Base-by-base conservation (phyloP, 2,888 invertebrate genomes). In the Leptopilina myrica region DNA sequence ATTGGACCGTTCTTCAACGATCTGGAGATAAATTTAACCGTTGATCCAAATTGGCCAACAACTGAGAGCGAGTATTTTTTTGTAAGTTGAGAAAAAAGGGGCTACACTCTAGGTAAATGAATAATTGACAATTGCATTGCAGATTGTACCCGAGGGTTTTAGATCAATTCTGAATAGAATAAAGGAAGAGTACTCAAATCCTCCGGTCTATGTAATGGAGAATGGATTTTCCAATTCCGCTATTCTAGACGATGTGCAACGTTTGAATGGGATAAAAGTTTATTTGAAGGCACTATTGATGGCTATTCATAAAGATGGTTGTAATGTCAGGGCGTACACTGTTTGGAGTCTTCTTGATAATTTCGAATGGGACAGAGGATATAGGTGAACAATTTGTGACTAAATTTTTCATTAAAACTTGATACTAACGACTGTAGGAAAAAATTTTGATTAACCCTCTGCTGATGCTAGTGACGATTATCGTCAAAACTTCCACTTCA, bases 271-370 rank as follows among this genome's bases (percentile, higher is more conserved):
- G 62, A 56, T 76, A 33, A 79, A 77, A 33, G 64, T 77, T 0
- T 82, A 82, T 15, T 79, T 82, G 77, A 80, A 69, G 15, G 82
- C 79, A 78, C 79, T 82, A 77, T 69, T 82, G 11, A 12, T 12
- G 20, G 82, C 82, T 3, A 77, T 81, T 1, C 12, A 56, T 12
- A 15, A 76, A 2, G 81, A 82, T 33, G 80, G 80, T 9, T 93
- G 92, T 78, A 91, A 93, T 83, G 87, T 94, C 0, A 88, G 84
- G 77, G 94, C 93, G 0, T 95, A 94, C 85, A 92, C 93, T 0
- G 93, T 92, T 0, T 95, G 95, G 94, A 93, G 94, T 40, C 88
- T 95, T 7, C 92, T 95, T 86, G 95, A 95, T 85, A 94, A 94
- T 84, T 94, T 95, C 85, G 95, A 95, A 88, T 95, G 95, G 95